Evolutionary conservation across 2,888 invertebrate genomes (phyloP), one percentile per base, ranked within the genome.

Genomic region (Apodemia hepburni): DNA sequence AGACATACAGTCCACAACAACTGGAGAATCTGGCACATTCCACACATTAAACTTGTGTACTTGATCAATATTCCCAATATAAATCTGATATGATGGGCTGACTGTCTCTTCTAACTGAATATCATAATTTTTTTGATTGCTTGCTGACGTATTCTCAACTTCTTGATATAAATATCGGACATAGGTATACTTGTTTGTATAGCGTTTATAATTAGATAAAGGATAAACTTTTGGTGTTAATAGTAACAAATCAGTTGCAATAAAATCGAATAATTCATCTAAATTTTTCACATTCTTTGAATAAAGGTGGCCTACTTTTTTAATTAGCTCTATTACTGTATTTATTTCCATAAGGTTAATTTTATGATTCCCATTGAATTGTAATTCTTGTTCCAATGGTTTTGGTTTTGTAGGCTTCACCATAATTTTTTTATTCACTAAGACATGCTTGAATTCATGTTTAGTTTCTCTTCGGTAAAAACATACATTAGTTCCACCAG

Each of bases 101-200:
- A 80, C 9, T 0, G 70, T 74, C 63, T 88, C 87, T 66, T 85
- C 75, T 0, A 88, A 59, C 35, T 80, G 80, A 4, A 87, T 64
- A 65, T 87, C 82, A 60, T 78, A 78, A 9, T 71, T 66, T 0
- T 60, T 62, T 9, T 49, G 60, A 47, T 61, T 45, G 9, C 17
- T 27, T 3, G 59, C 49, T 2, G 64, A 12, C 8, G 62, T 62
- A 3, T 63, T 35, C 0, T 54, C 62, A 0, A 73, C 68, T 0
- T 82, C 76, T 1, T 72, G 66, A 6, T 67, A 77, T 33, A 86
- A 69, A 66, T 81, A 79, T 63, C 87, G 70, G 0, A 79, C 70
- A 47, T 84, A 87, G 0, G 76, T 73, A 69, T 79, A 76, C 35
- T 72, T 74, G 29, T 69, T 80, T 0, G 73, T 69, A 54, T 71